These are phyloP conservation scores for Pectinophora gossypiella DNA, from an alignment of 1,140 invertebrate genomes.

Conservation along the genomic window DNA sequence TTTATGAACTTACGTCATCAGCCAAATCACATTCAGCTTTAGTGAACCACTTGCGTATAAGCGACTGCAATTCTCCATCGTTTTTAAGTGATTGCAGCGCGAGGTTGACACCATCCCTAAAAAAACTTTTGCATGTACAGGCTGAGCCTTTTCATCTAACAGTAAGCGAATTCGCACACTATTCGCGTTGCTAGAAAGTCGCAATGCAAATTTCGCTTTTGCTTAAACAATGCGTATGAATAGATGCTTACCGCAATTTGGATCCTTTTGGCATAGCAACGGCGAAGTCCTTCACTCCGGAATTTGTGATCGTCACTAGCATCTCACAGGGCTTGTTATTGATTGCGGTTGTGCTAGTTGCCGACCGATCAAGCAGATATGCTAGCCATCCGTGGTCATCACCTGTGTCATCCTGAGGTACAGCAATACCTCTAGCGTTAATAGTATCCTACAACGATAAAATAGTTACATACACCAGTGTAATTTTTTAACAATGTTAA, in stretches of 20 bases:
- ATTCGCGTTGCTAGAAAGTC: slow-evolving; percentile 12
- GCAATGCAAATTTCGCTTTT: slow-evolving; percentile 16
- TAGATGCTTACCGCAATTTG: slow-evolving; percentile 42
- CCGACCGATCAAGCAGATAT: slow-evolving; percentile 17
- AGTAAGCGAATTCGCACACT: slow-evolving; percentile 9
- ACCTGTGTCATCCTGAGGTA: slow-evolving; percentile 12
- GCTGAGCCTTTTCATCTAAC: neutral
- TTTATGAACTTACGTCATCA: slow-evolving; percentile 25
- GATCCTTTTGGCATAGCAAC: slow-evolving; percentile 58
- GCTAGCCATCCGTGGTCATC: slow-evolving; percentile 30
- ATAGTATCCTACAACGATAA: slow-evolving; percentile 28
- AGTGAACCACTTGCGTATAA: slow-evolving; percentile 92
- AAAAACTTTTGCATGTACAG: slow-evolving; percentile 12
- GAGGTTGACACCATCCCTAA: slow-evolving; percentile 91
- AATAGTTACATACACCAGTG: no score
- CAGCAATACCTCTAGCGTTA: slow-evolving; percentile 11
- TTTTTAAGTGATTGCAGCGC: slow-evolving; percentile 94
- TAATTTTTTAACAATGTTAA: no score
- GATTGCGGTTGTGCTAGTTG: neutral
- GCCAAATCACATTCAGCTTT: slow-evolving; percentile 36
- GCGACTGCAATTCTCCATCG: slow-evolving; percentile 91
- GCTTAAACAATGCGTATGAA: slow-evolving; percentile 1
- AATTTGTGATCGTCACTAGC: slow-evolving; percentile 25
- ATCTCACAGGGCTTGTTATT: slow-evolving; percentile 33
- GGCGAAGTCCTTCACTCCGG: slow-evolving; percentile 51